Base-by-base conservation (phyloP, 2,113 vertebrate species). In the Gymnorhina tibicen region DNA sequence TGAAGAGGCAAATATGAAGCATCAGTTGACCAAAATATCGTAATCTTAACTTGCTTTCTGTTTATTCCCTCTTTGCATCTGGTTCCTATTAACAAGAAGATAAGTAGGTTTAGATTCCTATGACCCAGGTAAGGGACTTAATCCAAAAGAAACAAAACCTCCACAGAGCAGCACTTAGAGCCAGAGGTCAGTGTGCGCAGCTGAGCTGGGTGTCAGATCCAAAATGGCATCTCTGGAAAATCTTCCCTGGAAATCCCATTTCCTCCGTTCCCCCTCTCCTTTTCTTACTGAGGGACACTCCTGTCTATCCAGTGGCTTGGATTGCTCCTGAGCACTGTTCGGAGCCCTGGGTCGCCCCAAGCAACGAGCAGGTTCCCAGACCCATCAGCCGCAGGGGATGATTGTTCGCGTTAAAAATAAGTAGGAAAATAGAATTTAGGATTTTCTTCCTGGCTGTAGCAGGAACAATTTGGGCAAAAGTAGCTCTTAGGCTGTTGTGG, bases 11-110 rank as follows among this genome's bases (percentile, higher is more conserved):
- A 85, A 50, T 32, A n/a, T 1, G 19, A 89, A 83, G 76, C 87
- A 79, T 88, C 94, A 64, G 10, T 50, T 84, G 94, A 49, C 59
- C 78, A 66, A 79, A 94, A 94, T 44, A 77, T 21, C 95, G 63
- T 83, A 13, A 26, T 79, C 64, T 60, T 79, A 32, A 11, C 52
- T 66, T 79, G 16, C 4, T 7, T 60, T 69, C 11, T 70, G 7
- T 85, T 77, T 37, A 11, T 62, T 76, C 46, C 11, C 26, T 70
- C 7, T 42, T 60, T 59, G 16, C n/a, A 18, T 60, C 59, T 69
- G 11, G 52, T 37, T 69, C 3, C 1, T 64, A 42, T 41, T 69
- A 41, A 16, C 3, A 28, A 17, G 32, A 35, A 50, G n/a, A 33
- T n/a, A 16, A 68, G 23, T 10, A 23, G n/a, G 16, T 80, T 85